Base-by-base conservation (phyloP, 2,888 invertebrate species). In the Girardia tigrina region DNA sequence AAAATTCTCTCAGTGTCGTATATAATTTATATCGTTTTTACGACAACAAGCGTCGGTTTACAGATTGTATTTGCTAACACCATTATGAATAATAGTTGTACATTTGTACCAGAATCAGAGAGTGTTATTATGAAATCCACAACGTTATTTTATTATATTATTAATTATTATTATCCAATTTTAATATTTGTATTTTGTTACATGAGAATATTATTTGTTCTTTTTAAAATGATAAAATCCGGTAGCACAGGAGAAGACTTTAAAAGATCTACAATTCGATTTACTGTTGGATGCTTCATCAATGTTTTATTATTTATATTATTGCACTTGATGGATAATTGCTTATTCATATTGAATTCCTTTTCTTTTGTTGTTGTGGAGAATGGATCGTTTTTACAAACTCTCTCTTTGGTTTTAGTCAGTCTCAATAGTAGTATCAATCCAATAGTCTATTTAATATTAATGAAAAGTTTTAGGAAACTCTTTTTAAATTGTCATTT, bases 121-220 rank as follows among this genome's bases (percentile, higher is more conserved):
- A 56, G 56, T 16, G 6, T 23, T 6, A 56, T 56, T 20, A 56
- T 56, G 56, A 56, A 56, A 56, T 56, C n/a, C 2, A 56, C 56
- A 56, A 56, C 56, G n/a, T 56, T 56, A n/a, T 56, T 56, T 56
- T 56, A 56, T 56, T 56, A 56, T 56, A 56, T 56, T 56, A 6
- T 56, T 6, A 56, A 56, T 56, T 56, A 56, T 56, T 56, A 56
- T 56, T 56, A 56, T 56, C 56, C 56, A n/a, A 56, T 56, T 56
- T 6, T 56, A 2, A 56, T 4, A 12, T 56, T 56, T 56, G 4
- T 4, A 8, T 56, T 56, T 56, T 56, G 56, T 56, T 56, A 56
- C 23, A 20, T 23, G 4, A 4, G 23, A 6, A 56, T 56, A 6
- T 12, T n/a, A 23, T 4, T 2, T 56, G 56, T 56, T 4, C 23